Percentiles rank a stretch among this genome's conserved stretches.
These are phyloP conservation scores for Torymus tubicola DNA, from an alignment of 2,888 invertebrate genomes.

Conservation along the genomic window DNA sequence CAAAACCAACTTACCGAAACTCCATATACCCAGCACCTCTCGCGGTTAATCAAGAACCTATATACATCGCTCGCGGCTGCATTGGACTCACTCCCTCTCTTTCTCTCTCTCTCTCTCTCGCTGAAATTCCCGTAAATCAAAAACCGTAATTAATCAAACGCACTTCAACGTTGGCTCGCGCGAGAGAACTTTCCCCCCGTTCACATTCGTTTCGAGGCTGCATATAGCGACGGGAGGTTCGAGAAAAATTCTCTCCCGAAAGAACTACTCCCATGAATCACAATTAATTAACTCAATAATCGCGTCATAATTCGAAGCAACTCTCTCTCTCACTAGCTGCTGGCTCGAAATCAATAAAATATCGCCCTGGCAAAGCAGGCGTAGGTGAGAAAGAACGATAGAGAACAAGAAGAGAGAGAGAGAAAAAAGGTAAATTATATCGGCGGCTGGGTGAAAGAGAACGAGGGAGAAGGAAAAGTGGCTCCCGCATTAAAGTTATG, in stretches of 20 bases:
- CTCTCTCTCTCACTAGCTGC: neutral
- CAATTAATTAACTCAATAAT: constrained; percentile 38
- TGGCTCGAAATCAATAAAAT: constrained; percentile 34
- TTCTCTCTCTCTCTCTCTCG: neutral
- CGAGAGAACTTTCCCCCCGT: no score
- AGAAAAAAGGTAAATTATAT: constrained; percentile 70
- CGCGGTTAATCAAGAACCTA: no score
- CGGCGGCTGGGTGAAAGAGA: neutral
- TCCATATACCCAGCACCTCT: no score
- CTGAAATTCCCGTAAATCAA: neutral
- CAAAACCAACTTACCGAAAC: no score
- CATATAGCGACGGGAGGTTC: no score
- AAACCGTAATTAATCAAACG: no score
- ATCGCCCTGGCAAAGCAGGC: neutral
- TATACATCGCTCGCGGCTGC: no score
- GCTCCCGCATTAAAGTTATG: constrained; percentile 72
- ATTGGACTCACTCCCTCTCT: no score
- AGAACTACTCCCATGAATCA: constrained; percentile 20
- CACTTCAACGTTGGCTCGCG: no score
- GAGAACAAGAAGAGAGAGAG: neutral
- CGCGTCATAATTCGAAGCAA: constrained; percentile 12
- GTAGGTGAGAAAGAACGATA: neutral
- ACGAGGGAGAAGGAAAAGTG: constrained; percentile 46
- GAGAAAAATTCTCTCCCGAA: no score
- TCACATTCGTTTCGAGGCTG: no score